These are phyloP conservation scores for Rhadina sibilatrix DNA, from an alignment of 2,113 vertebrate genomes.

Conservation along the genomic window DNA sequence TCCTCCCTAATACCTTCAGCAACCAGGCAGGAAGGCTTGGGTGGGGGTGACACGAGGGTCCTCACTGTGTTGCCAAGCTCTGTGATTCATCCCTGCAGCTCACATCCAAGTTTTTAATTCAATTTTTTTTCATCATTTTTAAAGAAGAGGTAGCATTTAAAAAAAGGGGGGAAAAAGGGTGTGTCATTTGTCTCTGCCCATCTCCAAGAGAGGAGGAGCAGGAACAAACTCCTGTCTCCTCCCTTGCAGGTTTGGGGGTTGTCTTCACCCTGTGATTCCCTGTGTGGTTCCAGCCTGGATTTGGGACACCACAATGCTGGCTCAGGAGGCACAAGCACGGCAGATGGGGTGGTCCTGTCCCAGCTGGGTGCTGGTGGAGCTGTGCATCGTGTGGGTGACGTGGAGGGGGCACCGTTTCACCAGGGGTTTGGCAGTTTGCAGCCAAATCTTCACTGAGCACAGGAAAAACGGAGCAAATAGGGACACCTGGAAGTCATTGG, in stretches of 20 bases:
- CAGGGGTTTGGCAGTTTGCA: not conserved
- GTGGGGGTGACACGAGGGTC: not conserved
- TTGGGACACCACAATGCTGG: rapidly evolving
- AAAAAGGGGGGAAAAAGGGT: no score
- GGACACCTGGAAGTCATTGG: not conserved
- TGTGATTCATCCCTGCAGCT: not conserved
- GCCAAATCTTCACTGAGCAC: not conserved
- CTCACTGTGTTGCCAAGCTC: not conserved
- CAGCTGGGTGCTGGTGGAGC: not conserved
- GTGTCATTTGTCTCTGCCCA: not conserved
- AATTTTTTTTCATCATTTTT: not conserved
- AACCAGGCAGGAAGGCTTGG: not conserved
- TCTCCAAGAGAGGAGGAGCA: not conserved
- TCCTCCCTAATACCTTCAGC: not conserved
- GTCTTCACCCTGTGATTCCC: rapidly evolving
- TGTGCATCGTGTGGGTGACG: not conserved
- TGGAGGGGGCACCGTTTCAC: not conserved
- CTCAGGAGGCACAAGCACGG: not conserved
- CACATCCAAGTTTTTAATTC: not conserved
- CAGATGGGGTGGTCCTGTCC: not conserved
- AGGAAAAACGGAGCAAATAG: not conserved
- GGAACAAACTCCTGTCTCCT: not conserved
- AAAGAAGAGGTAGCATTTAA: not conserved
- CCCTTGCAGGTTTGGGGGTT: not conserved
- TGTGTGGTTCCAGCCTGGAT: rapidly evolving